phyloP scores from a whole-genome alignment of 2,797 vertebrate species.

The Capromys pilorides region DNA sequence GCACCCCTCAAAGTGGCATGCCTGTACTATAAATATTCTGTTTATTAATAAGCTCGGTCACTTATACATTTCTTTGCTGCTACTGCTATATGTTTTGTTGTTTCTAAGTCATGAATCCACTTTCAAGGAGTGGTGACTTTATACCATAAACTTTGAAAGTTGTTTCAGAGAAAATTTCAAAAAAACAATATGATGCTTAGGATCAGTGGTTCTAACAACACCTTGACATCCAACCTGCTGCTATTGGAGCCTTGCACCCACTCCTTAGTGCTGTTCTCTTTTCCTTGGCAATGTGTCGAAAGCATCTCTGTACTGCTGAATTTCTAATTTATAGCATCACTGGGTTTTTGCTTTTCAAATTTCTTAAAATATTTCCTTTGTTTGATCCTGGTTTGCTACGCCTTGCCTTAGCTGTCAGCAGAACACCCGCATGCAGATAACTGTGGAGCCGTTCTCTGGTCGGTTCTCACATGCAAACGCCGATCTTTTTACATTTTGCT shows the following conservation, averaged over 20 bases:
- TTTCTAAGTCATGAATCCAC: not conserved
- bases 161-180: constrained; percentile 35
- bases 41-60: not conserved
- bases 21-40: not conserved
- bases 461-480: not conserved
- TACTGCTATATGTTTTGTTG: not conserved
- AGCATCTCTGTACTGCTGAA: not conserved
- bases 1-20: not conserved
- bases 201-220: not conserved
- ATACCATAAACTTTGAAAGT: constrained; percentile 23
- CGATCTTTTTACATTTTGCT: not conserved
- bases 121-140: constrained; percentile 11
- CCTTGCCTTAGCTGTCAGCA: not conserved
- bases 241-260: not conserved
- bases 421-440: not conserved
- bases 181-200: not conserved
- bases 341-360: constrained; percentile 39
- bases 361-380: constrained; percentile 16
- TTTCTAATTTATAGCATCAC: not conserved
- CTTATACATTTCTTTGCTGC: not conserved
- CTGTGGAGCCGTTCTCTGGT: not conserved
- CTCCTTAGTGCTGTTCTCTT: not conserved
- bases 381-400: not conserved
- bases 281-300: not conserved
- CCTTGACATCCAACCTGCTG: not conserved